These are phyloP conservation scores for Antigone vipio DNA, from an alignment of 2,113 vertebrate genomes.

Conservation along the genomic window DNA sequence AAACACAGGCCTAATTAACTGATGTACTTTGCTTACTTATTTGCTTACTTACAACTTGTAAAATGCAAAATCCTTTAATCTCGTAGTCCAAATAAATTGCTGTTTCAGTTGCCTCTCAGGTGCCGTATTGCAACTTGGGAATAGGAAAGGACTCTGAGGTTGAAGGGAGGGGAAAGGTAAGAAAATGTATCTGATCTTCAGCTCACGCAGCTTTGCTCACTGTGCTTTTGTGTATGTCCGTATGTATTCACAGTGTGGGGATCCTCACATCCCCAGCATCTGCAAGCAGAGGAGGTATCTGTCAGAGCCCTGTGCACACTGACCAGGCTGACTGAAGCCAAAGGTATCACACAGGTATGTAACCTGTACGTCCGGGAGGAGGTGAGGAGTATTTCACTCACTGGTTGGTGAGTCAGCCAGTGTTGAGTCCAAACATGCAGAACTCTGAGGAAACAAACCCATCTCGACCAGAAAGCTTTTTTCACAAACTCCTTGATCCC, in stretches of 20 bases:
- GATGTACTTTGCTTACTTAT: not conserved
- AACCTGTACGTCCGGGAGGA: rapidly evolving
- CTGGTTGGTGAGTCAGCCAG: not conserved
- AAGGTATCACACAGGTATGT: no score
- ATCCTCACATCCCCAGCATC: not conserved
- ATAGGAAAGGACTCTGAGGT: not conserved
- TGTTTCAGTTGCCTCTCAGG: not conserved
- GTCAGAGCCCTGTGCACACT: not conserved
- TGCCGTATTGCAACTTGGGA: not conserved
- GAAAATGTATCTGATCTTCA: not conserved
- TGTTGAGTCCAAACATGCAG: rapidly evolving
- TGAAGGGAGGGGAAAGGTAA: not conserved
- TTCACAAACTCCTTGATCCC: not conserved
- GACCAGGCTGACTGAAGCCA: not conserved
- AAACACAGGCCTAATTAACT: not conserved
- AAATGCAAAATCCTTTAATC: not conserved
- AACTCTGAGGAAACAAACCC: not conserved
- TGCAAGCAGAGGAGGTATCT: rapidly evolving
- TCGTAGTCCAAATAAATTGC: not conserved
- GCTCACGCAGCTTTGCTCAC: not conserved
- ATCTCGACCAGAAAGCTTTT: not conserved
- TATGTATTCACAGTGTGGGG: not conserved
- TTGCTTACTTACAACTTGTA: not conserved
- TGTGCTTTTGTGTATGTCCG: not conserved
- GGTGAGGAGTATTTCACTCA: not conserved